These are phyloP conservation scores for Neotoxoptera formosana DNA, from an alignment of 1,140 invertebrate genomes.

Conservation along the genomic window DNA sequence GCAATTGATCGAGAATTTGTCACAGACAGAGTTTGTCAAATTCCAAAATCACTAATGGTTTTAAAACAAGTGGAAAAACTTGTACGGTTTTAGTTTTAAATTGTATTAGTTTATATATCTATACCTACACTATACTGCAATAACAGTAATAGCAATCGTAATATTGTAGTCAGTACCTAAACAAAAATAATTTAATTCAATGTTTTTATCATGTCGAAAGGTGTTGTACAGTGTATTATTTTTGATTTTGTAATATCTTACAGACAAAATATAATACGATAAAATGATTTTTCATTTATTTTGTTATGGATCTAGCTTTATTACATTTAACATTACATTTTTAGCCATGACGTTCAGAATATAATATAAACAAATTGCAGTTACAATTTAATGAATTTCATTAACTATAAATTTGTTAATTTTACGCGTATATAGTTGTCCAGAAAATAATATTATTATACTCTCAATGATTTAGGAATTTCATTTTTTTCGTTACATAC, in stretches of 20 bases:
- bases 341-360: not conserved
- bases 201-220: not conserved
- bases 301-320: not conserved
- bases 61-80: too few relatives aligned
- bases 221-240: not conserved
- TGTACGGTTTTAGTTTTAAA: too few relatives aligned
- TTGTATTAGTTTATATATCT: too few relatives aligned
- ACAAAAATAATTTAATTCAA: not conserved
- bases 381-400: not conserved
- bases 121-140: not conserved
- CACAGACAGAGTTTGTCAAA: not conserved
- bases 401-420: not conserved
- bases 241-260: not conserved
- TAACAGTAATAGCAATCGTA: not conserved
- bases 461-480: not conserved
- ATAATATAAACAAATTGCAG: not conserved
- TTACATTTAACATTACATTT: not conserved
- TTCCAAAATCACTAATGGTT: not conserved
- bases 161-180: not conserved
- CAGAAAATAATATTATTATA: not conserved
- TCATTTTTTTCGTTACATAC: not conserved
- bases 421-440: too few relatives aligned
- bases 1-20: not conserved
- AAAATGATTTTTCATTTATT: not conserved
- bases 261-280: not conserved